Evolutionary conservation across 1,140 invertebrate species (phyloP).

Genomic region (Trichonephila clavipes): DNA sequence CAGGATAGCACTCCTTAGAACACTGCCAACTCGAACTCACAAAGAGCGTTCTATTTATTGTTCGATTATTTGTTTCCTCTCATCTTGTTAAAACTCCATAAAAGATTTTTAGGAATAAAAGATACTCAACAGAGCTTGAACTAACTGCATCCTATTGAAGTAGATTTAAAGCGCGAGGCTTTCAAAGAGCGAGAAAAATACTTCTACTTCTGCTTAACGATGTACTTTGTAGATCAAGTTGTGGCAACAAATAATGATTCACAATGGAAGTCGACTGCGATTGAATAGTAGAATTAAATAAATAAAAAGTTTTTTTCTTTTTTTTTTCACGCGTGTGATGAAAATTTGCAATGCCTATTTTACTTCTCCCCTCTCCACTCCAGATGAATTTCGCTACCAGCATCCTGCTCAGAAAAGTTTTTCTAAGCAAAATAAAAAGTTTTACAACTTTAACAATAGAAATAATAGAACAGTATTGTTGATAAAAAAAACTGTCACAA

Average conservation of each 20-base stretch:
- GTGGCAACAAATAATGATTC: slow-evolving; percentile 58
- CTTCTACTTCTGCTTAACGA: slow-evolving; percentile 54
- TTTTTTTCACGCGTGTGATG: slow-evolving; percentile 53
- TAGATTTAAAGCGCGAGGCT: slow-evolving; percentile 26
- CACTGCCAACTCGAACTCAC: background rate
- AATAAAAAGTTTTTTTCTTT: slow-evolving; percentile 55
- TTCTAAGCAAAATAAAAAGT: background rate
- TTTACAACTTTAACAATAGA: background rate
- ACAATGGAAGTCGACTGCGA: slow-evolving; percentile 38
- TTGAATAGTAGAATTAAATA: slow-evolving; percentile 56
- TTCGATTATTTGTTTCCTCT: slow-evolving; percentile 41
- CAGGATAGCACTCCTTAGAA: slow-evolving; percentile 19
- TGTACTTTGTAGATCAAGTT: slow-evolving; percentile 53
- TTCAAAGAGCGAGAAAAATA: slow-evolving; percentile 34
- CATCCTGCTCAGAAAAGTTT: slow-evolving; percentile 14
- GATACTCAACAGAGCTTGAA: slow-evolving; percentile 64
- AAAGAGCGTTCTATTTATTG: slow-evolving; percentile 25
- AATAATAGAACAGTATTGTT: background rate
- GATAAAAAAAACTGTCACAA: slow-evolving; percentile 9
- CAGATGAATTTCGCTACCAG: slow-evolving; percentile 22
- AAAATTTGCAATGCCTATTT: slow-evolving; percentile 51
- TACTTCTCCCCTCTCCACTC: no score
- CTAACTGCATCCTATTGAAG: slow-evolving; percentile 63
- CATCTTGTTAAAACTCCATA: slow-evolving; percentile 52
- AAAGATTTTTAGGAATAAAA: slow-evolving; percentile 63